Conservation (phyloP, 1,140 invertebrate species). For the Papilio dardanus region DNA sequence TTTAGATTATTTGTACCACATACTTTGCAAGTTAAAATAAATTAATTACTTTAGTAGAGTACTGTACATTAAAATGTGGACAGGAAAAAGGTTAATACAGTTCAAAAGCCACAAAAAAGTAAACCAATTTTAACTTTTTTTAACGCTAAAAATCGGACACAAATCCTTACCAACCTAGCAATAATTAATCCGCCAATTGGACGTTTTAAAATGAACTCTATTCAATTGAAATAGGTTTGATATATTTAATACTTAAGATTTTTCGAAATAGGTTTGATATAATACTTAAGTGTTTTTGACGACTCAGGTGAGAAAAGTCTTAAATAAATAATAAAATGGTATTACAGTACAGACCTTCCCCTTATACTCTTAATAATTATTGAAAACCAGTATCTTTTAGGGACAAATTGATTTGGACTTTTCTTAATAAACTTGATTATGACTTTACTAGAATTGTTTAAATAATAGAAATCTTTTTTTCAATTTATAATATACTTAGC, state of each 20-base stretch:
- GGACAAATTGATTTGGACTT: conserved; percentile 52
- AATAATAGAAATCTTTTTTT: too few species aligned
- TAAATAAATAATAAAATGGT: conserved; percentile 73
- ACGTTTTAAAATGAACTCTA: conserved; percentile 43
- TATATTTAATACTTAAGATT: conserved; percentile 33
- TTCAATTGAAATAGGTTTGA: conserved; percentile 28
- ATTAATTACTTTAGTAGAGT: not conserved
- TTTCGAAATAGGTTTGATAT: too few species aligned
- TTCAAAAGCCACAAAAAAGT: conserved; percentile 24
- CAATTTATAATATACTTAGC: too few species aligned
- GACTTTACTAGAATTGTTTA: too few species aligned
- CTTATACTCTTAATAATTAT: conserved; percentile 61
- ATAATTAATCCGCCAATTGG: not conserved
- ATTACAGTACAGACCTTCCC: conserved; percentile 49
- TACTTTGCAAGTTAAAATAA: not conserved
- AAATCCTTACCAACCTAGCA: conserved; percentile 39
- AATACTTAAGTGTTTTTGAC: conserved; percentile 66
- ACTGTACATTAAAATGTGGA: conserved; percentile 2
- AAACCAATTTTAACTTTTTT: conserved; percentile 38
- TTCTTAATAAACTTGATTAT: not conserved
- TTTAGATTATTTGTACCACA: not conserved
- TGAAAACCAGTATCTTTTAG: conserved; percentile 52
- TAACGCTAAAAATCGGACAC: conserved; percentile 42
- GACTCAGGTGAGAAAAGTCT: conserved; percentile 69
- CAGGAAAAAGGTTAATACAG: conserved; percentile 22